Conservation (phyloP, 2,797 vertebrate genomes). For the Alosa sapidissima region DNA sequence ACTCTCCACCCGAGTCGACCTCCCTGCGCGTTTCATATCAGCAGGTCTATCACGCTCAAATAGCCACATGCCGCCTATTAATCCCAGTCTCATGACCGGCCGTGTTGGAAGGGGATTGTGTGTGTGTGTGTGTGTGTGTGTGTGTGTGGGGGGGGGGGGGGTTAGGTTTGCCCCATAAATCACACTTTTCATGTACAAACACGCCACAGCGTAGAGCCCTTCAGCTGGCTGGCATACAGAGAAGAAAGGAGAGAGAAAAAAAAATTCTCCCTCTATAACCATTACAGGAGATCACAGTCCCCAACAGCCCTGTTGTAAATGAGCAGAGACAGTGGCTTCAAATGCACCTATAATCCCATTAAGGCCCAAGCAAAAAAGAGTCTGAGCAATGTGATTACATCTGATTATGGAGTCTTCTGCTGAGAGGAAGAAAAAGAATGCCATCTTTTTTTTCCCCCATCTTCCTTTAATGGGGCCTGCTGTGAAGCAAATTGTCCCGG, state of each 20-base stretch:
- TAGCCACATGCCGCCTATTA: slow-evolving; percentile 14
- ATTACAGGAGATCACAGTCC: slow-evolving; percentile 22
- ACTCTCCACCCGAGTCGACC: background rate
- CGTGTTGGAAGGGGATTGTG: background rate
- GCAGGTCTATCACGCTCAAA: slow-evolving; percentile 16
- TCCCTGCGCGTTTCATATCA: background rate
- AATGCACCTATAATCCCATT: slow-evolving; percentile 55
- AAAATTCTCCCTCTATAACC: background rate
- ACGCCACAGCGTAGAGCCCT: background rate
- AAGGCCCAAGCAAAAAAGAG: slow-evolving; percentile 42
- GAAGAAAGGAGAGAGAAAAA: background rate
- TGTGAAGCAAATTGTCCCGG: slow-evolving; percentile 43
- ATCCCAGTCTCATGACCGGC: background rate
- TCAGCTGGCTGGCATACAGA: background rate
- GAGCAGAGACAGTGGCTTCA: slow-evolving; percentile 36
- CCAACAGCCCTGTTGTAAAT: background rate
- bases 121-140: too few species aligned
- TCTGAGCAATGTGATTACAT: slow-evolving; percentile 51
- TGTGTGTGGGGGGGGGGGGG: too few species aligned
- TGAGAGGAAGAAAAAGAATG: background rate
- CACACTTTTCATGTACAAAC: slow-evolving; percentile 25
- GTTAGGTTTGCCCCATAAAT: background rate
- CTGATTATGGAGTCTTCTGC: background rate
- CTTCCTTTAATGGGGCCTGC: slow-evolving; percentile 40
- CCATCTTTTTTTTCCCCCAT: background rate